Percentiles rank a stretch among this genome's conserved stretches.
phyloP scores from a whole-genome alignment of 2,888 invertebrate genomes.

The Busseola fusca region DNA sequence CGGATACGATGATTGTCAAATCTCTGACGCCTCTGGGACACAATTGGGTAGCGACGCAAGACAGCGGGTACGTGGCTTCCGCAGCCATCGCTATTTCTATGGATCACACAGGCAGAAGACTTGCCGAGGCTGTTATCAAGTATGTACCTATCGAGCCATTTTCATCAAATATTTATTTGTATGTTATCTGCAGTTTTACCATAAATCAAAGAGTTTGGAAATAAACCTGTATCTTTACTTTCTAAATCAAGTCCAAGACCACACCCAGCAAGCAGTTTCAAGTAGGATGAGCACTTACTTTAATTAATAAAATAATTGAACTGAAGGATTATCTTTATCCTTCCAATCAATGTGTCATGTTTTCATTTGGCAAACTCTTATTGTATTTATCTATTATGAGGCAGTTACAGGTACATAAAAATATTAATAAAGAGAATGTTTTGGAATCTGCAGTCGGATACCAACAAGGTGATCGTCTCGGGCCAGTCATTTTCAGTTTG shows the following conservation, averaged over 20 bases:
- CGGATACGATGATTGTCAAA: constrained; percentile 92
- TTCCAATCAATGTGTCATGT: neutral
- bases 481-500: too few relatives aligned
- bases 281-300: too few relatives aligned
- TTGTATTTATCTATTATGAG: too few relatives aligned
- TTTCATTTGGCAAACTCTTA: neutral
- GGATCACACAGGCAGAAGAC: constrained; percentile 65
- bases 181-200: too few relatives aligned
- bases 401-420: too few relatives aligned
- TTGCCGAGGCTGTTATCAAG: constrained; percentile 41
- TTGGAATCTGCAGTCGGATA: too few relatives aligned
- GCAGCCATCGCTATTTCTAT: constrained; percentile 90
- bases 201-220: too few relatives aligned
- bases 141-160: constrained; percentile 26
- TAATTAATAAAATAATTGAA: neutral
- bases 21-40: constrained; percentile 85
- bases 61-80: constrained; percentile 89
- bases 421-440: too few relatives aligned
- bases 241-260: neutral
- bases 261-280: neutral
- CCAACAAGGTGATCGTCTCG: too few relatives aligned
- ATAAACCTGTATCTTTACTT: neutral
- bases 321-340: neutral
- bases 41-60: constrained; percentile 90
- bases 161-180: neutral